Percentiles rank a stretch among this genome's conserved stretches.
Evolutionary conservation across 2,888 invertebrate species (phyloP).

Genomic region (Stomorhina lunata): DNA sequence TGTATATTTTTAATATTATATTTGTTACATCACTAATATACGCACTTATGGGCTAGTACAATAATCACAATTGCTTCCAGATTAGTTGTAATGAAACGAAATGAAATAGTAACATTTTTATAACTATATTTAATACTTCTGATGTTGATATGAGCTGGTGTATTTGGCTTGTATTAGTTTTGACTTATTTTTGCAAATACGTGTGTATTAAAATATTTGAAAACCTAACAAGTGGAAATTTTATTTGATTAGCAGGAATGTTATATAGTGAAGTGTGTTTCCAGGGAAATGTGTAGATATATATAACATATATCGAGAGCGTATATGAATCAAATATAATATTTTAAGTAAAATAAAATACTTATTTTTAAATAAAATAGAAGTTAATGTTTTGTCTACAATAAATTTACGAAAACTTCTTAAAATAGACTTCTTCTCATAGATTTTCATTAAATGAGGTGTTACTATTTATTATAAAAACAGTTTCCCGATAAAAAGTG

Average conservation of each 20-base stretch:
- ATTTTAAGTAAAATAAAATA: too few relatives aligned
- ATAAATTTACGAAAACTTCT: too few relatives aligned
- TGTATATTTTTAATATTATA: too few relatives aligned
- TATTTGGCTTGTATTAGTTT: not conserved
- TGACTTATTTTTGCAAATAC: not conserved
- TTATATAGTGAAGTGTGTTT: not conserved
- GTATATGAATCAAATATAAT: too few relatives aligned
- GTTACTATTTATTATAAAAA: too few relatives aligned
- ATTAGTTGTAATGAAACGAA: not conserved
- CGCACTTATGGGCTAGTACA: not conserved
- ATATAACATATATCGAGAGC: too few relatives aligned
- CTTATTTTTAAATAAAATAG: too few relatives aligned
- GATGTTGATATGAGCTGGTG: not conserved
- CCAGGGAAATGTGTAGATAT: not conserved
- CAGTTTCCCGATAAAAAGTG: too few relatives aligned
- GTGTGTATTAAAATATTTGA: not conserved
- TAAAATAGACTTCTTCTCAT: too few relatives aligned
- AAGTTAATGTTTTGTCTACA: too few relatives aligned
- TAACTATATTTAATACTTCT: constrained; percentile 13
- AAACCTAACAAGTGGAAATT: constrained; percentile 1
- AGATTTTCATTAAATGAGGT: too few relatives aligned
- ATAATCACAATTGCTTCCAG: not conserved
- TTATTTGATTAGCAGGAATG: not conserved
- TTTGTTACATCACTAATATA: too few relatives aligned
- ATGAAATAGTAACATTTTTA: constrained; percentile 16